A percentile compares a stretch with the other conserved stretches of the same genome.
phyloP scores from a whole-genome alignment of 2,113 vertebrate genomes.

The Meriones unguiculatus region DNA sequence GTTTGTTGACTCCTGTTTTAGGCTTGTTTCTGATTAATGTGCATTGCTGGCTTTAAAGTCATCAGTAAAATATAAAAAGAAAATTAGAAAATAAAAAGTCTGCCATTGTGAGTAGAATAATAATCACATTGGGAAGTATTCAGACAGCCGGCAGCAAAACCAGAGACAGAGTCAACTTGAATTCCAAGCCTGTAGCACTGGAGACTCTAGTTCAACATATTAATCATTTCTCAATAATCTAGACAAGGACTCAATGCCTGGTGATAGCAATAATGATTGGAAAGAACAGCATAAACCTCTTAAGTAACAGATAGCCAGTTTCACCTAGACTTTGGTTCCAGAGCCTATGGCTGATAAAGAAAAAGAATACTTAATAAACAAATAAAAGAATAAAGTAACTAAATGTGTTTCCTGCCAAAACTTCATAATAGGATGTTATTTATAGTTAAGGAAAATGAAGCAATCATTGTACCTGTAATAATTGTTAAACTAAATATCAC shows the following conservation, averaged over 20 bases:
- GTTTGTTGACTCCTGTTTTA: constrained; percentile 29
- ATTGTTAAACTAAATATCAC: constrained; percentile 44
- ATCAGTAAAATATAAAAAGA: constrained; percentile 9
- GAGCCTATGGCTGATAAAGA: not conserved
- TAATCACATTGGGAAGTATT: not conserved
- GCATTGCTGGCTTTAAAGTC: constrained; percentile 2
- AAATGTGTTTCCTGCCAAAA: constrained; percentile 20
- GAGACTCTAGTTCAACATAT: not conserved
- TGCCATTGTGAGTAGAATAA: not conserved
- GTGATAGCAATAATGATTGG: not conserved
- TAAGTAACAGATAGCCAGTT: constrained; percentile 8
- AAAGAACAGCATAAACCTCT: not conserved
- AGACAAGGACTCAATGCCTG: not conserved
- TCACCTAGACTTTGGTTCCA: not conserved
- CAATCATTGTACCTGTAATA: not conserved
- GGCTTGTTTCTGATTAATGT: constrained; percentile 18
- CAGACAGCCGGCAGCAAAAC: not conserved
- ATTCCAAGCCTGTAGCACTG: not conserved
- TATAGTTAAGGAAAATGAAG: constrained; percentile 27
- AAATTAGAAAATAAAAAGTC: not conserved
- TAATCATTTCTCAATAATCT: not conserved
- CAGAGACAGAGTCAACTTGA: constrained; percentile 22
- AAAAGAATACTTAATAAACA: constrained; percentile 33
- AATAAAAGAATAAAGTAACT: not conserved
- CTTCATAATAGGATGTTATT: not conserved